phyloP scores from a whole-genome alignment of 1,140 invertebrate species.

The Calliopsis andreniformis region DNA sequence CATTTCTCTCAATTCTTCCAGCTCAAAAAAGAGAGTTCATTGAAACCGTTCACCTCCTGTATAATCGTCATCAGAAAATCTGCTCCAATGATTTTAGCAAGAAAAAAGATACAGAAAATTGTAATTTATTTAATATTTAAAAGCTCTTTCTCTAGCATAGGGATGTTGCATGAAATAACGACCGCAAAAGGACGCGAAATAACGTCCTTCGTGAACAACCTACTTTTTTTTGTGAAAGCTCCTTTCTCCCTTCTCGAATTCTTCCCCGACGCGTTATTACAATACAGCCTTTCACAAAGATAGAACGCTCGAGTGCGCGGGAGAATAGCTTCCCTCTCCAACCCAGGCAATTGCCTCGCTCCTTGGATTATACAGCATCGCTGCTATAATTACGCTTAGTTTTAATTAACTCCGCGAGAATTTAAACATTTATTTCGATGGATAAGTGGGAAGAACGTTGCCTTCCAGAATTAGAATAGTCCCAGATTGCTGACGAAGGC shows the following conservation, averaged over 20 bases:
- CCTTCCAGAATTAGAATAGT: slow-evolving; percentile 28
- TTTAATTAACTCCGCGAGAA: slow-evolving; percentile 74
- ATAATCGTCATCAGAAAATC: no score
- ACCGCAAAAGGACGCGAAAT: neutral
- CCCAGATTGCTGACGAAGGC: slow-evolving; percentile 41
- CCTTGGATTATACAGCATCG: slow-evolving; percentile 59
- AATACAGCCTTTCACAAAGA: slow-evolving; percentile 58
- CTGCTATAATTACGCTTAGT: slow-evolving; percentile 70
- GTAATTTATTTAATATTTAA: no score
- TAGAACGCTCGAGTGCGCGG: slow-evolving; percentile 54
- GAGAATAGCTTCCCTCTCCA: slow-evolving; percentile 62
- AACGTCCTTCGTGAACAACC: slow-evolving; percentile 51
- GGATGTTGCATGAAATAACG: no score
- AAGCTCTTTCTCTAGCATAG: no score
- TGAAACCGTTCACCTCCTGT: no score
- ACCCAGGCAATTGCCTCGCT: slow-evolving; percentile 53
- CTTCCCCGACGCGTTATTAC: slow-evolving; percentile 53
- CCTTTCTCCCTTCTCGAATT: neutral
- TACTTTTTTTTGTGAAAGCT: slow-evolving; percentile 20
- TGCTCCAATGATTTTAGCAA: no score
- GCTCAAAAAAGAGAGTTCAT: neutral
- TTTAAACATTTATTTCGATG: slow-evolving; percentile 70
- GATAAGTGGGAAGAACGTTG: slow-evolving; percentile 53
- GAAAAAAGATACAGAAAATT: no score
- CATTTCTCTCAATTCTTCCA: neutral